Conservation (phyloP, 2,797 vertebrate genomes). For the Scleropages formosus region DNA sequence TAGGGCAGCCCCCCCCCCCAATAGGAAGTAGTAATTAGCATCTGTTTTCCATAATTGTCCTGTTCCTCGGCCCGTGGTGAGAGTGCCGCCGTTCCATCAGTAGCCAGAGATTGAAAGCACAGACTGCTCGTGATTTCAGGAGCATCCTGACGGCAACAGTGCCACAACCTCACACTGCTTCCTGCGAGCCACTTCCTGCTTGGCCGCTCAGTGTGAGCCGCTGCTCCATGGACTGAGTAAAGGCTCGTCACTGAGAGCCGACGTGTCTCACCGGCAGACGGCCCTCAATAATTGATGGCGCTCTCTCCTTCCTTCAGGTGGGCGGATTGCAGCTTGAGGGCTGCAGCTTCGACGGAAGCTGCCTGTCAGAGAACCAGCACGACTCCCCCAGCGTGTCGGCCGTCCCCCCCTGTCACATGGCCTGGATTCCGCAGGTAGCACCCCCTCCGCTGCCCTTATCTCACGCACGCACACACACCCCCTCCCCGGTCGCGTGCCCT, state of each 20-base stretch:
- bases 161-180: background rate
- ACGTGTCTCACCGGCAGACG: conserved; percentile 31
- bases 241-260: conserved; percentile 35
- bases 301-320: conserved; percentile 65
- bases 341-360: conserved; percentile 87
- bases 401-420: conserved; percentile 86
- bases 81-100: conserved; percentile 15
- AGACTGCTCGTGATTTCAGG: too few relatives aligned
- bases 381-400: conserved; percentile 89
- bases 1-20: background rate
- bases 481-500: background rate
- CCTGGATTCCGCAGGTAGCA: conserved; percentile 90
- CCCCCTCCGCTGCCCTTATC: conserved; percentile 17
- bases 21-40: conserved; percentile 15
- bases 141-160: too few relatives aligned
- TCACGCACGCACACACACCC: background rate
- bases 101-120: background rate
- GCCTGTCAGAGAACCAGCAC: conserved; percentile 86
- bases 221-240: background rate
- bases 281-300: conserved; percentile 42
- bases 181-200: background rate
- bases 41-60: conserved; percentile 22
- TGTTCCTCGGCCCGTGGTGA: background rate
- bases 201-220: too few relatives aligned
- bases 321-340: conserved; percentile 90